Base-by-base conservation (phyloP, 2,888 invertebrate genomes). In the Amiota mariae region DNA sequence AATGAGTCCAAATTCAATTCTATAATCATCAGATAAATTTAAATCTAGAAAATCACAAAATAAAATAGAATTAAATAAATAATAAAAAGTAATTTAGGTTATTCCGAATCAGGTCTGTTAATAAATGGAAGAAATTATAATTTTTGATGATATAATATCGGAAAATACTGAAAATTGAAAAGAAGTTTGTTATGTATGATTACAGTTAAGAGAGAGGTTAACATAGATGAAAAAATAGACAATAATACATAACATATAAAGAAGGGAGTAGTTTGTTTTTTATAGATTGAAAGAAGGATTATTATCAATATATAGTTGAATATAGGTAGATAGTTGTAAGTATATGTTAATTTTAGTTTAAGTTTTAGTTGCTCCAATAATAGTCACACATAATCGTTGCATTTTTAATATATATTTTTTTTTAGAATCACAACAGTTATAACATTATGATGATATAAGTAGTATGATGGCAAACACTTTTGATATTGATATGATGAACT, bases 321-420 rank as follows among this genome's bases (percentile, higher is more conserved):
- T 24, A 36, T 36, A 36, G 36, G 36, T 36, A 36, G 8, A 11
- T 54, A n/a, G 54, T 2, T 12, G 4, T 51, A 54, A 8, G 10
- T 54, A 54, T 8, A 54, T n/a, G 10, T n/a, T 54, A 8, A n/a
- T 54, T 54, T 8, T 56, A 56, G n/a, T 54, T 54, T 8, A 15
- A 56, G n/a, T 56, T 61, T 64, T 64, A 46, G 46, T 56, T 15
- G 56, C 46, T 64, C n/a, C 9, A 74, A 78, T 75, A 76, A 71
- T 81, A 82, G 87, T 87, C 87, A 87, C 87, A 87, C 87, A 87
- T 82, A 88, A 85, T 87, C 87, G 84, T 87, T 87, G 88, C 88
- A 85, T 84, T 75, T 71, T 36, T 36, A 36, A 6, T 36, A 36
- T 36, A 24, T 36, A 36, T 36, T 36, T 36, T 36, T 36, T 36